These are phyloP conservation scores for Caenorhabditis plicata DNA, from an alignment of 2,888 invertebrate species.

Conservation along the genomic window DNA sequence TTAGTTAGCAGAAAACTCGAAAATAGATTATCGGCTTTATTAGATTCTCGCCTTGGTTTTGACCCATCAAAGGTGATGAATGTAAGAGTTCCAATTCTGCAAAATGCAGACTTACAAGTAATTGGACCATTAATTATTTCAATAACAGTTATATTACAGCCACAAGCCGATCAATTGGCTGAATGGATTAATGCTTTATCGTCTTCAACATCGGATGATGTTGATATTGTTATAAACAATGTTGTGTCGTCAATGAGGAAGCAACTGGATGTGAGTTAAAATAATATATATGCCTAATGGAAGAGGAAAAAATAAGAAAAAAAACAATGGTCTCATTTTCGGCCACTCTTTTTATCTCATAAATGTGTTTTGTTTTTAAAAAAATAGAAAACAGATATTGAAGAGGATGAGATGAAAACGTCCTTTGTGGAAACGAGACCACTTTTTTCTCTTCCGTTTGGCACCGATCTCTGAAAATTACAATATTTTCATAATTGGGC, in stretches of 20 bases:
- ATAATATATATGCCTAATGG: too few relatives aligned
- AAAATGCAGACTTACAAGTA: conserved; percentile 3
- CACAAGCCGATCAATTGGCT: conserved; percentile 9
- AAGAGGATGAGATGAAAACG: too few relatives aligned
- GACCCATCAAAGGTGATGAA: background rate
- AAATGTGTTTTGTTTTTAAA: too few relatives aligned
- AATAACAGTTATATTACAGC: conserved; percentile 2
- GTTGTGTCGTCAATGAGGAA: conserved; percentile 20
- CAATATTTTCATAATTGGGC: too few relatives aligned
- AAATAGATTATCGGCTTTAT: conserved; percentile 6
- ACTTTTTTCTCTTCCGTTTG: too few relatives aligned
- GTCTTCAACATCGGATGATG: conserved; percentile 8
- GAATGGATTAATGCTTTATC: conserved; percentile 22
- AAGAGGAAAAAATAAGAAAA: too few relatives aligned
- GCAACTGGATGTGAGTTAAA: conserved; percentile 14
- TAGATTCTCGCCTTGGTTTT: conserved; percentile 9
- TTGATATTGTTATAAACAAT: conserved; percentile 14
- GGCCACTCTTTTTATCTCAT: too few relatives aligned
- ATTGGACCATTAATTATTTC: background rate
- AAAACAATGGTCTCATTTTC: too few relatives aligned
- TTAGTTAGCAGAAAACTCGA: conserved; percentile 14
- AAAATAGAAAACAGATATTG: too few relatives aligned
- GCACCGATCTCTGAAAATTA: too few relatives aligned
- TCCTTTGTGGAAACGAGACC: too few relatives aligned
- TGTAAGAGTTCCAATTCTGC: conserved; percentile 1